A percentile compares a stretch with the other conserved stretches of the same genome.
Evolutionary conservation across 23 tunicate genomes (phyloP).

Genomic region (Halocynthia roretzi): DNA sequence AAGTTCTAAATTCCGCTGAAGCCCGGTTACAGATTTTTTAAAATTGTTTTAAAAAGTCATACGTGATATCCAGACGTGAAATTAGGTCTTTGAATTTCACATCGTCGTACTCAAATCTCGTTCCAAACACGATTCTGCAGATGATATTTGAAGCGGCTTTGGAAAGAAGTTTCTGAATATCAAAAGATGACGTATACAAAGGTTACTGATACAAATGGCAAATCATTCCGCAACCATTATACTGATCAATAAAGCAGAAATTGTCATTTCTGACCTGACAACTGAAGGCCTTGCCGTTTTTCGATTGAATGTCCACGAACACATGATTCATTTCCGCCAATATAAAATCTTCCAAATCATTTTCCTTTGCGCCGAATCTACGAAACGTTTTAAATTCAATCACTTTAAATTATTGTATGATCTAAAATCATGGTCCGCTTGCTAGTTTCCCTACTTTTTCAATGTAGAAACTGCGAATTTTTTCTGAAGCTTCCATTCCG

Average conservation of each 20-base stretch:
- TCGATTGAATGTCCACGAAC: background rate
- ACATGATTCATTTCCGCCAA: background rate
- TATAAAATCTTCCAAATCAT: slow-evolving; percentile 1
- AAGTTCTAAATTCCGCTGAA: no score
- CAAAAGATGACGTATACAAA: no score
- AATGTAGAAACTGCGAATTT: slow-evolving; percentile 12
- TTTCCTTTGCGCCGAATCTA: background rate
- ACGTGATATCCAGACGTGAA: background rate
- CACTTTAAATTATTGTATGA: background rate
- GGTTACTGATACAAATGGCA: background rate
- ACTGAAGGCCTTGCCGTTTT: background rate
- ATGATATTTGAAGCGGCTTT: background rate
- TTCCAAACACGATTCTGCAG: background rate
- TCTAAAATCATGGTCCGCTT: background rate
- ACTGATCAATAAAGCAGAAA: no score
- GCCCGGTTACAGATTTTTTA: no score
- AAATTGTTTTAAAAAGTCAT: background rate
- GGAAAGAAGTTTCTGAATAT: background rate
- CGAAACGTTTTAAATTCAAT: no score
- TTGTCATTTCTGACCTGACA: background rate
- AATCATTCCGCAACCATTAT: no score
- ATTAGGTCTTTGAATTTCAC: background rate
- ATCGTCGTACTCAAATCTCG: background rate
- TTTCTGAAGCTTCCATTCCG: slow-evolving; percentile 19
- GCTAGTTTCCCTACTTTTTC: slow-evolving; percentile 8